These are phyloP conservation scores for Rafetus swinhoei DNA, from an alignment of 2,113 vertebrate genomes.

Conservation along the genomic window DNA sequence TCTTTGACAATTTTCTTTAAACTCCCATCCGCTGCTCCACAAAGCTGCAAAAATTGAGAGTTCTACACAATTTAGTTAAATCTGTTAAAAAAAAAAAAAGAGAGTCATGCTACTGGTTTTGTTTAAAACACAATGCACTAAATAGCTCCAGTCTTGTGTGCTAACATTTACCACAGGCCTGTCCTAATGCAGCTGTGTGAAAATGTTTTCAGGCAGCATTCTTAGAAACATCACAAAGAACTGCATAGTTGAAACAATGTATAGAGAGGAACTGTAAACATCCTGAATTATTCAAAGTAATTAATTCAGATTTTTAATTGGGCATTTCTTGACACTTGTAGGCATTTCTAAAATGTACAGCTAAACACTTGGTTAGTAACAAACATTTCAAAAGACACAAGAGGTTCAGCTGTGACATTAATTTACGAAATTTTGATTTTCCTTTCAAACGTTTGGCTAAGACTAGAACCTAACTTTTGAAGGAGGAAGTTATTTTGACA, in stretches of 20 bases:
- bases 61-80: neutral
- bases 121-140: constrained; percentile 56
- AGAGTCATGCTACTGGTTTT: constrained; percentile 35
- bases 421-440: constrained; percentile 43
- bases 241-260: constrained; percentile 77
- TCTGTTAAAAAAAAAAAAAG: constrained; percentile 22
- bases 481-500: constrained; percentile 18
- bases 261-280: constrained; percentile 50
- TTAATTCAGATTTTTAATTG: constrained; percentile 22
- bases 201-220: constrained; percentile 41
- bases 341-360: constrained; percentile 58
- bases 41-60: neutral
- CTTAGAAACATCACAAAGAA: constrained; percentile 37
- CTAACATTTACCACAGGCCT: constrained; percentile 30
- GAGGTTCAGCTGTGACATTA: constrained; percentile 52
- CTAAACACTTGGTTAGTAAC: neutral
- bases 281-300: constrained; percentile 35
- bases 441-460: constrained; percentile 33
- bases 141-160: constrained; percentile 56
- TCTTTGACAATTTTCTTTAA: constrained; percentile 21
- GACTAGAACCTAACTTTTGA: constrained; percentile 32
- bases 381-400: constrained; percentile 43
- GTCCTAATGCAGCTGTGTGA: constrained; percentile 31
- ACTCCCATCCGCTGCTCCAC: neutral
- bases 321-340: constrained; percentile 41